Evolutionary conservation across 2,888 invertebrate species (phyloP).

Genomic region (Carterocephalus palaemon): DNA sequence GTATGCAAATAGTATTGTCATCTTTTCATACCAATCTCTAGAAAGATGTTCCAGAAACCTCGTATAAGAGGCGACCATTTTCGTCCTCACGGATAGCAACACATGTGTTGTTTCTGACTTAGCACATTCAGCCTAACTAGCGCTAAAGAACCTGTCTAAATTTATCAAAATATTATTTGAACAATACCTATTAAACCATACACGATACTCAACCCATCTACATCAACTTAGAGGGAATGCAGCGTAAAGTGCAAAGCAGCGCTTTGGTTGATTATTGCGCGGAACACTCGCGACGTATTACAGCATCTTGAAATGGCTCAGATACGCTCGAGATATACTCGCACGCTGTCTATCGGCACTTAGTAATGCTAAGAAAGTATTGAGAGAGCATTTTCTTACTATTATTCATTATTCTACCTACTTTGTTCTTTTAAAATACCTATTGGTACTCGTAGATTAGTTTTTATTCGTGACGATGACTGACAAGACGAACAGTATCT

Average conservation of each 20-base stretch:
- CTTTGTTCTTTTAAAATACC: too few relatives aligned
- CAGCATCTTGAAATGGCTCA: conserved; percentile 56
- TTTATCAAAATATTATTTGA: conserved; percentile 5
- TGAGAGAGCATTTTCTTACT: conserved; percentile 32
- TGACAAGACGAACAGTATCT: too few relatives aligned
- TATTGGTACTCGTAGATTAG: too few relatives aligned
- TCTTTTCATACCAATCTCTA: too few relatives aligned
- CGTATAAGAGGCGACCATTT: too few relatives aligned
- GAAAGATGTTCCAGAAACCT: too few relatives aligned
- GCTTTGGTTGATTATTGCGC: conserved; percentile 64
- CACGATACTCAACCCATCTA: conserved; percentile 21
- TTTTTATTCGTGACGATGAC: too few relatives aligned
- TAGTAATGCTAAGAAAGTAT: conserved; percentile 32
- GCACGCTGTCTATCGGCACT: conserved; percentile 49
- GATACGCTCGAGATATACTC: conserved; percentile 45
- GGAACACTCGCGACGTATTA: conserved; percentile 63
- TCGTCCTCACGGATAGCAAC: too few relatives aligned
- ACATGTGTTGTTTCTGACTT: too few relatives aligned
- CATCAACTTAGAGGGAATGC: conserved; percentile 46
- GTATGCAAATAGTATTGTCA: too few relatives aligned
- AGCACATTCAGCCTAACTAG: neutral
- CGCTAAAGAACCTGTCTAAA: neutral
- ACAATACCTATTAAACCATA: conserved; percentile 18
- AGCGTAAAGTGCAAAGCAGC: conserved; percentile 42
- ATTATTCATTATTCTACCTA: neutral